Evolutionary conservation across 2,888 invertebrate genomes (phyloP).

Genomic region (Volucella inflata): DNA sequence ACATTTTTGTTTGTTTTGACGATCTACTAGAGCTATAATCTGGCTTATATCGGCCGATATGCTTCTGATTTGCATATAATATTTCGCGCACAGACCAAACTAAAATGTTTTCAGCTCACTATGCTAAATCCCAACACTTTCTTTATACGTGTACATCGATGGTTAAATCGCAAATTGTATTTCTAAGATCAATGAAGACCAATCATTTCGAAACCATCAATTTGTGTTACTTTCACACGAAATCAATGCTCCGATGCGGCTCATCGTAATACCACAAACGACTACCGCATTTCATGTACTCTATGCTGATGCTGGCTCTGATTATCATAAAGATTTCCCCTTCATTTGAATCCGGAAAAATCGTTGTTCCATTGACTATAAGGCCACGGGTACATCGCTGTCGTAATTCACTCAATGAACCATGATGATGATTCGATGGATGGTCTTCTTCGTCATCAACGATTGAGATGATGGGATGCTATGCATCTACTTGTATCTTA

Average conservation of each 20-base stretch:
- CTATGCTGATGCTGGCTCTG: slow-evolving; percentile 1
- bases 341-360: slow-evolving; percentile 67
- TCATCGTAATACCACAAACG: neutral
- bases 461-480: slow-evolving; percentile 24
- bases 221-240: slow-evolving; percentile 63
- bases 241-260: slow-evolving; percentile 6
- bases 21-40: too few relatives aligned
- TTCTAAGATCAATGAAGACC: slow-evolving; percentile 18
- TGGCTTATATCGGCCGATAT: too few relatives aligned
- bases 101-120: too few relatives aligned
- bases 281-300: slow-evolving; percentile 8
- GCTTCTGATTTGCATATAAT: too few relatives aligned
- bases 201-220: slow-evolving; percentile 55
- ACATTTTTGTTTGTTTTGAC: too few relatives aligned
- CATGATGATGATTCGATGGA: slow-evolving; percentile 10
- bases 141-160: neutral
- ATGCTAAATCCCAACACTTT: slow-evolving; percentile 6
- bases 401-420: slow-evolving; percentile 43
- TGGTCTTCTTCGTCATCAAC: slow-evolving; percentile 22
- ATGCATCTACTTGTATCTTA: neutral
- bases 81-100: too few relatives aligned
- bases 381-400: neutral
- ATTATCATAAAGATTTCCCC: slow-evolving; percentile 45
- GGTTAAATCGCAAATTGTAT: neutral
- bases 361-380: neutral